Percentiles rank a stretch among this genome's conserved stretches.
phyloP scores from a whole-genome alignment of 1,140 invertebrate genomes.

The Drosophila kohkoa region DNA sequence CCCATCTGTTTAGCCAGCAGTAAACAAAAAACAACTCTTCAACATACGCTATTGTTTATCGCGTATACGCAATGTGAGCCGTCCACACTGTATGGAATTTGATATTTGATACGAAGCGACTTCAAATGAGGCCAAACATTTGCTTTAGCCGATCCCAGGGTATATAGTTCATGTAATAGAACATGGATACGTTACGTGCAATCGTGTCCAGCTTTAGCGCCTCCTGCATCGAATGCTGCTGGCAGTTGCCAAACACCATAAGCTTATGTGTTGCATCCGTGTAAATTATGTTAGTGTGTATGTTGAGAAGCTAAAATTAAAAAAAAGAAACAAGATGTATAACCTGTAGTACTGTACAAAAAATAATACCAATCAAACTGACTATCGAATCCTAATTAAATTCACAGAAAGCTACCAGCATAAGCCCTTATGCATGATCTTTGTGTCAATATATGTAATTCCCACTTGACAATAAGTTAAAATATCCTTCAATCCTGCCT shows the following conservation, averaged over 20 bases:
- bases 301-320: conserved; percentile 43
- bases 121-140: conserved; percentile 55
- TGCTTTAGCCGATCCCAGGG: conserved; percentile 54
- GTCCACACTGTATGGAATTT: conserved; percentile 2
- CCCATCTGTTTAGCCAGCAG: conserved; percentile 34
- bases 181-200: conserved; percentile 50
- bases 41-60: conserved; percentile 24
- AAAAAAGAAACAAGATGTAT: not conserved
- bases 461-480: too few relatives aligned
- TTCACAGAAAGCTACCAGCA: too few relatives aligned
- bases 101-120: conserved; percentile 9
- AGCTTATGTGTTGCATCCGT: conserved; percentile 53
- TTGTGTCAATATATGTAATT: too few relatives aligned
- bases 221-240: conserved; percentile 50
- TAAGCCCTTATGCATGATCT: too few relatives aligned
- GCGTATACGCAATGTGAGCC: conserved; percentile 45
- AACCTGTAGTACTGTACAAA: not conserved
- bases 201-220: conserved; percentile 48
- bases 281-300: conserved; percentile 51
- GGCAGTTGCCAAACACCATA: conserved; percentile 43
- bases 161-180: conserved; percentile 54
- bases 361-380: too few relatives aligned
- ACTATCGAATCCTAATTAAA: too few relatives aligned
- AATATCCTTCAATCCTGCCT: too few relatives aligned
- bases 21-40: conserved; percentile 20